These are phyloP conservation scores for Sebastes baramenuke DNA, from an alignment of 2,797 vertebrate genomes.

Conservation along the genomic window DNA sequence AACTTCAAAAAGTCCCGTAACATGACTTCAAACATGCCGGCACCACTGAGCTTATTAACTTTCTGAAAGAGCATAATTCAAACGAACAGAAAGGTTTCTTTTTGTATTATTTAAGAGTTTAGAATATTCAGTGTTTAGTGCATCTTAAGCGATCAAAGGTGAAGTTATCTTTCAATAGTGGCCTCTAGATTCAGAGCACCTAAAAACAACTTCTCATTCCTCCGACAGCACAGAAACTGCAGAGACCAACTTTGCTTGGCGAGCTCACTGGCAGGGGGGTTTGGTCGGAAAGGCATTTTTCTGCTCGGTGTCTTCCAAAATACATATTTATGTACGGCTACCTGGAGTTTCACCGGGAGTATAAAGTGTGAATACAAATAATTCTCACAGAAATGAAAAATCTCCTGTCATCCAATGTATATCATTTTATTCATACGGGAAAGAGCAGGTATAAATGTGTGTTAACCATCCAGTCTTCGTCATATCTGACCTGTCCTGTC, in stretches of 20 bases:
- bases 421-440: not conserved
- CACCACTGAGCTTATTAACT: constrained; percentile 4
- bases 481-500: not conserved
- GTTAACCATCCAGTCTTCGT: not conserved
- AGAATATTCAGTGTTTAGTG: not conserved
- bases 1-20: not conserved
- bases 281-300: not conserved
- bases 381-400: not conserved
- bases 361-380: constrained; percentile 22
- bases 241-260: constrained; percentile 8
- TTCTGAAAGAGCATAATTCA: constrained; percentile 11
- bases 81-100: not conserved
- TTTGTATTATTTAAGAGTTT: not conserved
- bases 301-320: constrained; percentile 9
- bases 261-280: constrained; percentile 7
- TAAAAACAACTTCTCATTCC: constrained; percentile 19
- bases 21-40: constrained; percentile 9
- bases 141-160: not conserved
- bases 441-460: not conserved
- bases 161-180: not conserved
- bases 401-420: not conserved
- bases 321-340: constrained; percentile 40
- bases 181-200: not conserved
- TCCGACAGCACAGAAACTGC: constrained; percentile 5
- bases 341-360: constrained; percentile 13